Conservation (phyloP, 1,140 invertebrate species). For the Lucilia cuprina region DNA sequence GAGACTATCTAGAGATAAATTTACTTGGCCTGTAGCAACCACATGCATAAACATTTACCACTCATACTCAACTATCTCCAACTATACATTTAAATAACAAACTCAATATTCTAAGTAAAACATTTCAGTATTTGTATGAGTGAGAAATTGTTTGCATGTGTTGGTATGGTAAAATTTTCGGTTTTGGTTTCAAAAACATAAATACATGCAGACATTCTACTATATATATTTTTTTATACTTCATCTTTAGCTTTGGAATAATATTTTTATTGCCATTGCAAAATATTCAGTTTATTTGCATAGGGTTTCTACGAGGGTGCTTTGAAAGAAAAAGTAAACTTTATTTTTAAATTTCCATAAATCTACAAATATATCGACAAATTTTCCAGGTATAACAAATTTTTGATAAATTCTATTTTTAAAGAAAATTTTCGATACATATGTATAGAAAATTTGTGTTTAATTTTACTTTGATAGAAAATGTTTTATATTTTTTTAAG, state of each 20-base stretch:
- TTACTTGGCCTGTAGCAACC: background rate
- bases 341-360: no score
- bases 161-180: background rate
- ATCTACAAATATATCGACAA: no score
- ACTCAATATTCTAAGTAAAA: constrained; percentile 1
- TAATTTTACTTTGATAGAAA: no score
- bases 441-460: no score
- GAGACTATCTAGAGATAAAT: background rate
- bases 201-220: background rate
- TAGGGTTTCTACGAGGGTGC: background rate
- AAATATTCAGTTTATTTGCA: background rate
- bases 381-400: no score
- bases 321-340: background rate
- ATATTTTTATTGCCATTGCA: constrained; percentile 8
- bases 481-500: no score
- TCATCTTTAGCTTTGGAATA: background rate
- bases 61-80: background rate
- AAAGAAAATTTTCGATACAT: no score
- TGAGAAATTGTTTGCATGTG: background rate
- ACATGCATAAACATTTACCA: constrained; percentile 2
- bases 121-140: background rate
- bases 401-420: no score
- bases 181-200: background rate
- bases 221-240: background rate
- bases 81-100: constrained; percentile 2